Evolutionary conservation across 2,113 vertebrate genomes (phyloP), one percentile per base, ranked within the genome.

Genomic region (Paratilapia polleni): DNA sequence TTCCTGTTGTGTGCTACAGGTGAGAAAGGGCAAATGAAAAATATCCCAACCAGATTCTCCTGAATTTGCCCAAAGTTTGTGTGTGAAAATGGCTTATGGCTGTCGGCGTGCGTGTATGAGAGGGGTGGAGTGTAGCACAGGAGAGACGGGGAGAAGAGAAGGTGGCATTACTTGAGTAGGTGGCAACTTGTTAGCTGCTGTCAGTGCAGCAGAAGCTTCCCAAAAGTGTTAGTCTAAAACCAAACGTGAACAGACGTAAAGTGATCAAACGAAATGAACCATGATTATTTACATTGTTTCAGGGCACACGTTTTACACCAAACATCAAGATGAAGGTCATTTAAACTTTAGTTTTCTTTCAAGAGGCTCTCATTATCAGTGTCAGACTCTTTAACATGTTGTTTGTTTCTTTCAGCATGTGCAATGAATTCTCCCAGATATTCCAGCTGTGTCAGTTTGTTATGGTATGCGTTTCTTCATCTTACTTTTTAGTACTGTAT

Each of bases 371-470:
- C 6, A 22, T 63, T 64, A 47, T 59, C 9, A 24, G 38, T 70
- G 19, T 73, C 13, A 2, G 2, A 58, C 10, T 57, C 5, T 26
- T 22, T 77, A 52, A 74, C 12, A 28, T 82, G 15, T 36, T n/a
- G 26, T 80, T 64, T 62, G 66, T 85, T 88, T 52, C 36, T 87
- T 92, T 83, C 62, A 99, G 98, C 94, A 99, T 99, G 98, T 99
- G 98, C 95, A 99, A 99, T 91, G 98, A 99, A 77, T 99, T 99
- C 94, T 99, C 98, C 47, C 98, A 99, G 94, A 99, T 99, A 94
- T 99, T 99, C 96, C 98, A 99, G 19, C 96, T 99, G 7, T 99
- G 98, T 94, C 98, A 99, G 88, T 99, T 99, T 96, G 98, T 99
- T 54, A 99, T 99, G 98, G 98, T 99, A 95, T 85, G 97, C 93